Percentiles rank a stretch among this genome's conserved stretches.
Conservation (phyloP, 2,888 invertebrate genomes). For the Eupithecia exiguata region DNA sequence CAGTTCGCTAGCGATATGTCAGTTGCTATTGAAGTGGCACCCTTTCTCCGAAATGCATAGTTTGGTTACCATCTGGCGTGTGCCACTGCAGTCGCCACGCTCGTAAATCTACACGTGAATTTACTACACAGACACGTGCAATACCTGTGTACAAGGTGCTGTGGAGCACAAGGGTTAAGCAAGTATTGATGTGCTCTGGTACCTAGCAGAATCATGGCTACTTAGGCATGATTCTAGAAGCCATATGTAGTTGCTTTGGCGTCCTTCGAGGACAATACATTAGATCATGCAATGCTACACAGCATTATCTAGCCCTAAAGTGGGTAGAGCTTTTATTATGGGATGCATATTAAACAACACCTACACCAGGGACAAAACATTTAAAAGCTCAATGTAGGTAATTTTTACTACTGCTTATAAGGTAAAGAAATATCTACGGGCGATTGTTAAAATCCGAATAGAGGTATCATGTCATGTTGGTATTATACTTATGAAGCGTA, state of each 20-base stretch:
- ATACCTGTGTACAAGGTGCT: constrained; percentile 27
- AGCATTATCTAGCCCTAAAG: background rate
- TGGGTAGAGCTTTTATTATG: background rate
- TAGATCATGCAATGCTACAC: background rate
- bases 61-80: constrained; percentile 55
- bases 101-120: constrained; percentile 62
- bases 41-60: constrained; percentile 44
- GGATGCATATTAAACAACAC: background rate
- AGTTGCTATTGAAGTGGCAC: constrained; percentile 18
- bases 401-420: background rate
- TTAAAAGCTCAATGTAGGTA: background rate
- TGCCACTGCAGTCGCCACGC: constrained; percentile 52
- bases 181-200: background rate
- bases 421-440: background rate
- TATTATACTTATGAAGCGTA: background rate
- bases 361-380: background rate
- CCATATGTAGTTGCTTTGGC: background rate
- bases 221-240: background rate
- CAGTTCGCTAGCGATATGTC: background rate
- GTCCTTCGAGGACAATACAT: background rate
- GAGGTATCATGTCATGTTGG: background rate
- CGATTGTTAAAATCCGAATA: background rate
- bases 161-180: constrained; percentile 1
- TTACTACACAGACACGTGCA: constrained; percentile 53
- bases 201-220: background rate